Base-by-base conservation (phyloP, 2,888 invertebrate species). In the Acleris sparsana region DNA sequence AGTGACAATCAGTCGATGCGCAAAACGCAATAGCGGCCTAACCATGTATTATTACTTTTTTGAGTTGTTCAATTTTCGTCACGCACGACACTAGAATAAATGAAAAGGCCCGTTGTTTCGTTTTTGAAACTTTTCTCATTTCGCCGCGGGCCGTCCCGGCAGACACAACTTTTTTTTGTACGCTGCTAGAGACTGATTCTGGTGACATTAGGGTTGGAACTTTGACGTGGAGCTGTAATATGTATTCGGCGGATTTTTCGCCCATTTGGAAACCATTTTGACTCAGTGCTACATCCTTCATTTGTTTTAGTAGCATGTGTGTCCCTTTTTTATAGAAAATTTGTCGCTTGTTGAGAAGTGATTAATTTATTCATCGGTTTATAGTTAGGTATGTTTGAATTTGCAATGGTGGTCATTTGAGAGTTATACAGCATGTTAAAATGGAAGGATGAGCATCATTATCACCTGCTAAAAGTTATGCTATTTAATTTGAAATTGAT, bases 111-210 rank as follows among this genome's bases (percentile, higher is more conserved):
- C 64, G 82, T 81, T 84, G 83, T 84, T 84, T 82, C 78, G 80
- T 77, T 85, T 82, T 75, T 80, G 79, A 80, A 88, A 89, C 83
- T 89, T 88, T 88, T 88, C 85, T 86, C 86, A 89, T 88, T 86
- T 87, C 80, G 78, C 73, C 70, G 53, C 62, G 67, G 73, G 68
- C 63, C 67, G 69, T 77, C 77, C 77, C 73, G 61, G 53, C 66
- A 59, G 74, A 67, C 71, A 59, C 67, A 80, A 80, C 76, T 81
- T 82, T 78, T 77, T 75, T 75, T 65, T 55, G 49, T 75, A 71
- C 73, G 71, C 75, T 74, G 74, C 75, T 71, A 73, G 71, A 67
- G 69, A 70, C 71, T 16, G 55, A 64, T 62, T 62, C 57, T 51
- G 61, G 22, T 43, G 56, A 43, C 39, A 39, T 48, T 46, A 39